Evolutionary conservation across 1,140 invertebrate genomes (phyloP).

Genomic region (Leguminivora glycinivorella): DNA sequence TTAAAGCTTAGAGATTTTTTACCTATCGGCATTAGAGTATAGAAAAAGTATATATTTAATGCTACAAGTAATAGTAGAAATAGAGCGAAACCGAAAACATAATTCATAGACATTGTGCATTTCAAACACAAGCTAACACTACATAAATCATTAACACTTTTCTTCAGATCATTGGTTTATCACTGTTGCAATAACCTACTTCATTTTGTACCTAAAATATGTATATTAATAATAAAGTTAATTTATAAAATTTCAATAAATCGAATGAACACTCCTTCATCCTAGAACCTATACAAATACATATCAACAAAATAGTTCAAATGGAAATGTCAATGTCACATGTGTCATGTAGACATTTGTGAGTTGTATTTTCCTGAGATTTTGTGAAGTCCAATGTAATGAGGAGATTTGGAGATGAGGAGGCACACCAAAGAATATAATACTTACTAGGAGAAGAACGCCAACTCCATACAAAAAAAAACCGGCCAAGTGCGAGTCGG

Average conservation of each 20-base stretch:
- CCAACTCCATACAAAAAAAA: too few species aligned
- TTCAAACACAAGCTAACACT: background rate
- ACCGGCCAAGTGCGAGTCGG: too few species aligned
- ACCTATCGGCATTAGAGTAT: conserved; percentile 54
- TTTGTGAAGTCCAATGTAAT: conserved; percentile 78
- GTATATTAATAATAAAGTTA: background rate
- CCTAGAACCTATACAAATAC: too few species aligned
- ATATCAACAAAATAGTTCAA: background rate
- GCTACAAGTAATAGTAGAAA: conserved; percentile 63
- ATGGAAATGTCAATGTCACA: background rate
- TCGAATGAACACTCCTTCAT: background rate
- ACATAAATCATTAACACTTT: background rate
- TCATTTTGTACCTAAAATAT: background rate
- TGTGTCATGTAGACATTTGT: background rate
- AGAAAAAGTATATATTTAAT: conserved; percentile 71
- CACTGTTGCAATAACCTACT: background rate
- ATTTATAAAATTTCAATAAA: conserved; percentile 3
- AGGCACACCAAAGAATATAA: too few species aligned
- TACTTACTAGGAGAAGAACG: too few species aligned
- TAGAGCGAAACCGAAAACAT: conserved; percentile 66
- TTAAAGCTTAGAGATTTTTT: conserved; percentile 50
- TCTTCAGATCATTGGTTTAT: background rate
- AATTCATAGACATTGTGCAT: conserved; percentile 66
- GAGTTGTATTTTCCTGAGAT: conserved; percentile 2
- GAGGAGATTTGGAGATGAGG: too few species aligned